These are phyloP conservation scores for Onthophagus taurus DNA, from an alignment of 1,140 invertebrate genomes.

Conservation along the genomic window DNA sequence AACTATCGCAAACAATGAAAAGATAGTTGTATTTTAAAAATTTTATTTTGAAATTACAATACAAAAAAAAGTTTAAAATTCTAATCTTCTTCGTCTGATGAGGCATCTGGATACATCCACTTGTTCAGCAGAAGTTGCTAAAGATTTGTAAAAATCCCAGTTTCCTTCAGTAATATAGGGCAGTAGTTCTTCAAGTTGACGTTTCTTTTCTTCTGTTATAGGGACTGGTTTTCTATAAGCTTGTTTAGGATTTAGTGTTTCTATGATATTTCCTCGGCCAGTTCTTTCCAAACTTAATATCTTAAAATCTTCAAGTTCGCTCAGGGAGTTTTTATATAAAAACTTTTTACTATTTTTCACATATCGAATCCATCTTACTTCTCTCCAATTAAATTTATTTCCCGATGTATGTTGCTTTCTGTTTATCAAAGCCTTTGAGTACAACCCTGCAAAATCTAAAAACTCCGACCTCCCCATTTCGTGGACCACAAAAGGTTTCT, in stretches of 20 bases:
- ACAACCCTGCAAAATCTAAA: conserved; percentile 13
- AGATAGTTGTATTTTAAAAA: too few species aligned
- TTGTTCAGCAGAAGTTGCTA: not conserved
- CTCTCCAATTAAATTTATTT: conserved; percentile 13
- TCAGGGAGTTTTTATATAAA: conserved; percentile 8
- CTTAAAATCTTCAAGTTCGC: conserved; percentile 7
- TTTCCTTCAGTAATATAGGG: conserved; percentile 11
- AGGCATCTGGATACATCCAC: conserved; percentile 3
- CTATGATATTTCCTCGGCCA: conserved; percentile 1
- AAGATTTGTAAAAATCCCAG: conserved; percentile 12
- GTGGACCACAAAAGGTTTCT: conserved; percentile 9
- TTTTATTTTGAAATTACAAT: too few species aligned
- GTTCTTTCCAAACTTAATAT: conserved; percentile 10
- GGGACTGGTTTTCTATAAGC: conserved; percentile 2
- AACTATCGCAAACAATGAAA: too few species aligned
- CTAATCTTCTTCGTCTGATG: conserved; percentile 9
- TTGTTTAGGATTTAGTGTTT: conserved; percentile 4
- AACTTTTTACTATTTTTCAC: conserved; percentile 3
- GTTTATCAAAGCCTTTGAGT: conserved; percentile 5
- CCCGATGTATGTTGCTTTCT: conserved; percentile 7
- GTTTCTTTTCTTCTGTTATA: conserved; percentile 11
- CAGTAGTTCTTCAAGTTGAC: conserved; percentile 8
- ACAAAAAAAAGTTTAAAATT: not conserved
- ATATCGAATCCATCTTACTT: conserved; percentile 9
- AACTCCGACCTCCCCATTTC: conserved; percentile 13